Base-by-base conservation (phyloP, 1,140 invertebrate species). In the Macrostomum lignano region DNA sequence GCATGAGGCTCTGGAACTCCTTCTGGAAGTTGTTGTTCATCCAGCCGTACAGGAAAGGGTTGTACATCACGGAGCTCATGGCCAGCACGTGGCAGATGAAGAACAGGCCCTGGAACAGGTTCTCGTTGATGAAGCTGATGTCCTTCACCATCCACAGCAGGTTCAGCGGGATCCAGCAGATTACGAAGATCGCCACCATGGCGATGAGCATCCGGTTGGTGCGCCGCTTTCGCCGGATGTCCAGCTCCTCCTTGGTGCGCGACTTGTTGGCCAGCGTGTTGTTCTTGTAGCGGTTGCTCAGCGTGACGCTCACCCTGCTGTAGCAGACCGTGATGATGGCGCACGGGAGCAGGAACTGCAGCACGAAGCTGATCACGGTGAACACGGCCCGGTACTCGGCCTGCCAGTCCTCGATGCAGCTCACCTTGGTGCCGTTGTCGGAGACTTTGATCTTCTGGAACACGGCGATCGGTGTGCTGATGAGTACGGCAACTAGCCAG, bases 281-380 rank as follows among this genome's bases (percentile, higher is more conserved):
- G 7, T 49, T 41, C 15, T 46, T 40, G 2, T 42, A 44, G 13
- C 53, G 35, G 7, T 37, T 36, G 46, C 49, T 49, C n/a, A 56
- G 39, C 23, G 39, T 42, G 14, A 42, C 36, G 3, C 47, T 46
- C 23, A 55, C 52, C 9, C 46, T 36, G 3, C 45, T 46, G 35
- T 56, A 67, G 3, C 59, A 52, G 1, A 57, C 36, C 6, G 48
- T 52, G 3, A 54, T 52, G 1, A 66, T 47, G 4, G 43, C 36
- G 17, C 65, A 41, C 1, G 65, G 65, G 3, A 65, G 38, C n/a
- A 58, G 44, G 46, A 64, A 66, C 38, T 66, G 65, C 3, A 59
- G 48, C 0, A 61, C 25, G 21, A 62, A 53, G 3, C 57, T 63
- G 9, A 45, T 38, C 7, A 63, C 39, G 0, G 60, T 64, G 11